These are phyloP conservation scores for Congeria kusceri DNA, from an alignment of 2,888 invertebrate species.

Conservation along the genomic window DNA sequence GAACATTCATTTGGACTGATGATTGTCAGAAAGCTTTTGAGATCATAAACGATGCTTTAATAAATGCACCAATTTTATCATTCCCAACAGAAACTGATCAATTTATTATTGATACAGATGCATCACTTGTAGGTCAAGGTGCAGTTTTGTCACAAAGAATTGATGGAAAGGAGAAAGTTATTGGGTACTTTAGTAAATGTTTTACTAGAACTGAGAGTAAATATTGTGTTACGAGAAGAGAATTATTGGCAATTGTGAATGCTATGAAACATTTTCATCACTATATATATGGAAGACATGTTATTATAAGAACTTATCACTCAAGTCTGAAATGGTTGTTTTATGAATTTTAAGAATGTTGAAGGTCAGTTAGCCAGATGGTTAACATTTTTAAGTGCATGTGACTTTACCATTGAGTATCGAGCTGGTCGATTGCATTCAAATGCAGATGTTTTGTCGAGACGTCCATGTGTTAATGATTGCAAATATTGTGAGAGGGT, in stretches of 20 bases:
- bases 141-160: slow-evolving; percentile 28
- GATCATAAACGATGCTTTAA: slow-evolving; percentile 13
- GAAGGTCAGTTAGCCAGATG: slow-evolving; percentile 51
- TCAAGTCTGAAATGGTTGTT: slow-evolving; percentile 33
- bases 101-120: slow-evolving; percentile 38
- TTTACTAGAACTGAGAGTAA: slow-evolving; percentile 27
- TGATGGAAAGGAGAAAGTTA: slow-evolving; percentile 35
- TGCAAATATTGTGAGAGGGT: slow-evolving; percentile 29
- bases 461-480: slow-evolving; percentile 39
- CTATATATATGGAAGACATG: slow-evolving; percentile 28
- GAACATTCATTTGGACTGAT: slow-evolving; percentile 31
- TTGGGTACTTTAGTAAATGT: slow-evolving; percentile 34
- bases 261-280: no score
- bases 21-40: slow-evolving; percentile 43
- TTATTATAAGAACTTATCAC: slow-evolving; percentile 43
- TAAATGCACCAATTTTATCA: slow-evolving; percentile 28
- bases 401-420: slow-evolving; percentile 41
- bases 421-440: slow-evolving; percentile 44
- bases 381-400: slow-evolving; percentile 34
- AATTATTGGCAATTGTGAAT: slow-evolving; percentile 32
- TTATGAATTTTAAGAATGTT: slow-evolving; percentile 48
- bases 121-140: slow-evolving; percentile 15
- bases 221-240: slow-evolving; percentile 41
- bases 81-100: slow-evolving; percentile 31
- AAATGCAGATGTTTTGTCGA: slow-evolving; percentile 50